Conservation (phyloP, 2,888 invertebrate species). For the Aporophyla lueneburgensis region DNA sequence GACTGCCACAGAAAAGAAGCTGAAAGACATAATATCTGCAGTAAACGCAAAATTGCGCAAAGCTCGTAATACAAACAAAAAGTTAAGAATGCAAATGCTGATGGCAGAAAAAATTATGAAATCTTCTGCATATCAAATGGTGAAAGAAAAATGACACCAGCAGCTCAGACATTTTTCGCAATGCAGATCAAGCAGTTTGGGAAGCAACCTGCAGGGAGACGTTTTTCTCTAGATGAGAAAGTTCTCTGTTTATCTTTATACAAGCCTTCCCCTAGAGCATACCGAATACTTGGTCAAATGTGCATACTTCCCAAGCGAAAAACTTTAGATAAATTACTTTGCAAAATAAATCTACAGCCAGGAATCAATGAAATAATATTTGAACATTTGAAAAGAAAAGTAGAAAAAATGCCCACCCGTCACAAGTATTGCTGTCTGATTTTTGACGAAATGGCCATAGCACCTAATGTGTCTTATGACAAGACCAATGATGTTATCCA, state of each 20-base stretch:
- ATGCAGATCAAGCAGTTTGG: not conserved
- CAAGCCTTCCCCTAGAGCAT: not conserved
- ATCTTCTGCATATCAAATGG: constrained; percentile 10
- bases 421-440: too few species aligned
- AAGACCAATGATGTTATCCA: constrained; percentile 2
- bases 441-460: constrained; percentile 9
- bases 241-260: not conserved
- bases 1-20: constrained; percentile 7
- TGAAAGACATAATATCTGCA: constrained; percentile 5
- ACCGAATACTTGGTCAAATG: constrained; percentile 7
- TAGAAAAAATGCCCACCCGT: too few species aligned
- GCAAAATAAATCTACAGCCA: too few species aligned
- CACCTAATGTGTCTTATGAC: not conserved
- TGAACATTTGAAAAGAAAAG: too few species aligned
- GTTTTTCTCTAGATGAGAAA: too few species aligned
- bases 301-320: constrained; percentile 3
- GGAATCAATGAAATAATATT: too few species aligned
- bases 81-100: not conserved
- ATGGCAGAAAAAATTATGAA: constrained; percentile 7
- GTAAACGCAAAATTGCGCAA: constrained; percentile 5
- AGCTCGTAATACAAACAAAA: not conserved
- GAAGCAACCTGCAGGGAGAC: too few species aligned
- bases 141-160: constrained; percentile 1
- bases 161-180: not conserved
- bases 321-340: too few species aligned